phyloP scores from a whole-genome alignment of 2,888 invertebrate genomes.

The Scrobipalpa costella region DNA sequence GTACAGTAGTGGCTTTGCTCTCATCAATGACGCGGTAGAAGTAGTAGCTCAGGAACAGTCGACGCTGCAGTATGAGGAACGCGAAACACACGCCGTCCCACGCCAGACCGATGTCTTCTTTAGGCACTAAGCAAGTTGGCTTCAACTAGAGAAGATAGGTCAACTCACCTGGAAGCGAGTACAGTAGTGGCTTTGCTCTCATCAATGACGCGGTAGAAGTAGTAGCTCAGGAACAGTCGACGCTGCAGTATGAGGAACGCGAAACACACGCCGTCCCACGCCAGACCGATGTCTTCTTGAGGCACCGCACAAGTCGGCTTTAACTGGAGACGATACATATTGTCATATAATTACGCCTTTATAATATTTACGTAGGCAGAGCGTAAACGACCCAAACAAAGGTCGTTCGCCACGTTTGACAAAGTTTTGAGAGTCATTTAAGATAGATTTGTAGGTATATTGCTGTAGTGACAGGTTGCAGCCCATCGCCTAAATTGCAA shows the following conservation, averaged over 20 bases:
- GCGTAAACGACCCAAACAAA: too few species aligned
- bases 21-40: constrained; percentile 98
- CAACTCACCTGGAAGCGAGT: constrained; percentile 90
- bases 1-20: constrained; percentile 95
- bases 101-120: constrained; percentile 92
- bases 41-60: constrained; percentile 97
- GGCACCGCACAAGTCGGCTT: constrained; percentile 83
- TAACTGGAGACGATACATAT: not conserved
- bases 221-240: constrained; percentile 95
- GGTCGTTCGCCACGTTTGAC: too few species aligned
- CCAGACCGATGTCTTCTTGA: constrained; percentile 91
- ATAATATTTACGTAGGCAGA: too few species aligned
- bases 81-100: constrained; percentile 98
- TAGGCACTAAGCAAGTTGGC: constrained; percentile 83
- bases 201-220: constrained; percentile 97
- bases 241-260: constrained; percentile 95
- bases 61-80: constrained; percentile 93
- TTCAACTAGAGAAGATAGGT: not conserved
- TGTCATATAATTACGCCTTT: too few species aligned
- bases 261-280: constrained; percentile 98
- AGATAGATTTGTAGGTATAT: too few species aligned
- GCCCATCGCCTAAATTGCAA: too few species aligned
- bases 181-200: constrained; percentile 97
- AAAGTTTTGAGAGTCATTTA: too few species aligned
- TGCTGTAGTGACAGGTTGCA: too few species aligned